Evolutionary conservation across 2,113 vertebrate genomes (phyloP).

Genomic region (Dasypus novemcinctus): DNA sequence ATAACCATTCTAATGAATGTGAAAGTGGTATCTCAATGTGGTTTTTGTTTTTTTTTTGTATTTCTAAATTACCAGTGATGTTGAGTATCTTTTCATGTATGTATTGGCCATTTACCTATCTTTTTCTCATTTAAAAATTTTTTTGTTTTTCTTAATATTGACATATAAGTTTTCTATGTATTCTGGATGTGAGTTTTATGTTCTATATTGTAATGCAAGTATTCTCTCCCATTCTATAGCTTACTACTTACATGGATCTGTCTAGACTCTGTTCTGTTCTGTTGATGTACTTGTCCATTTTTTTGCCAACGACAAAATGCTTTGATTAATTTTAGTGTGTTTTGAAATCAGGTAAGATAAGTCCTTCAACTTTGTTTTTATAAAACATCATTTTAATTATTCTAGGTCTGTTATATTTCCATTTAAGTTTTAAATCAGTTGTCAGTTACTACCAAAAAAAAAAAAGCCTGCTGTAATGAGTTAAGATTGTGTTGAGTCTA

Average conservation of each 20-base stretch:
- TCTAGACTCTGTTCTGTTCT: background rate
- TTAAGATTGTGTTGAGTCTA: background rate
- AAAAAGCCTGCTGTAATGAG: background rate
- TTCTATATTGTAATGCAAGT: background rate
- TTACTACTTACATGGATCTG: background rate
- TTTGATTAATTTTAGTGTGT: background rate
- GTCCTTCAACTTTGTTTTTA: background rate
- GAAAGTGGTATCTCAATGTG: background rate
- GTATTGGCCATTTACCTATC: background rate
- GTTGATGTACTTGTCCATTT: background rate
- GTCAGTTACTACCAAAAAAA: background rate
- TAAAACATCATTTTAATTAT: no score
- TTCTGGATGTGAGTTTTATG: background rate
- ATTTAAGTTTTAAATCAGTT: background rate
- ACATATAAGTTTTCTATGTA: no score
- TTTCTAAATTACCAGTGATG: background rate
- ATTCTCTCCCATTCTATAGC: background rate
- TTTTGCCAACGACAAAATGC: background rate
- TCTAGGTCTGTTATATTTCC: background rate
- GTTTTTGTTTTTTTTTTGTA: background rate
- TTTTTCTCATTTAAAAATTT: background rate
- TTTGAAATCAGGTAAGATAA: background rate
- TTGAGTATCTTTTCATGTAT: no score
- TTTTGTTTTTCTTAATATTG: background rate
- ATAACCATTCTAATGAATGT: no score